Percentiles rank a stretch among this genome's conserved stretches.
phyloP scores from a whole-genome alignment of 2,888 invertebrate species.

The Harpagoxenus sublaevis region DNA sequence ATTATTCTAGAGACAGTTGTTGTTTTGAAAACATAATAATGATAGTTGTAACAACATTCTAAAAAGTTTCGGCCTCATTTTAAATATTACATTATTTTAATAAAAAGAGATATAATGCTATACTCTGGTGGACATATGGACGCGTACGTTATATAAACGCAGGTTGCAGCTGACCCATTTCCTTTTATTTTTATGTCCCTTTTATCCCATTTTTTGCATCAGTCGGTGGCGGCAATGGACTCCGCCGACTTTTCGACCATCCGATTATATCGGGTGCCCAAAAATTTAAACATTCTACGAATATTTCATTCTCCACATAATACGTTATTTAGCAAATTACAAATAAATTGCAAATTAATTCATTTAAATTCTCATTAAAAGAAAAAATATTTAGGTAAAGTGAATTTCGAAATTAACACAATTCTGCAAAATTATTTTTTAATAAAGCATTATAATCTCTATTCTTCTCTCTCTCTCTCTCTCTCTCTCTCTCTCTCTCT shows the following conservation, averaged over 20 bases:
- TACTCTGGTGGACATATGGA: conserved; percentile 4
- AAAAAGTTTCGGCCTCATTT: conserved; percentile 31
- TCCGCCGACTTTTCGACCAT: conserved; percentile 20
- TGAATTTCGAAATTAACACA: neutral
- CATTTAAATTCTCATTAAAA: neutral
- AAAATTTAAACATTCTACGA: neutral
- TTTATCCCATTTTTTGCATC: conserved; percentile 39
- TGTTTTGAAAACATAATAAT: conserved; percentile 17
- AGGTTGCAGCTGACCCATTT: conserved; percentile 34
- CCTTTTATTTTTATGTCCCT: conserved; percentile 37
- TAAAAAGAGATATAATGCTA: conserved; percentile 18
- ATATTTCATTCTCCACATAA: neutral
- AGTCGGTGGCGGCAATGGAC: conserved; percentile 38
- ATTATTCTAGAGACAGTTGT: neutral
- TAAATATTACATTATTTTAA: conserved; percentile 49
- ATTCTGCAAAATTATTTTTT: neutral
- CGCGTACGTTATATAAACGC: conserved; percentile 27
- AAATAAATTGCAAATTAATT: neutral
- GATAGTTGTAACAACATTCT: neutral
- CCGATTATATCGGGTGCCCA: conserved; percentile 28
- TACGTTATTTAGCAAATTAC: neutral
- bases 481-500: neutral
- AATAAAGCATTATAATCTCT: neutral
- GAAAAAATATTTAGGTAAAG: neutral
- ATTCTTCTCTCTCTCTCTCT: neutral